phyloP scores from a whole-genome alignment of 2,888 invertebrate genomes.

The Hydropsyche betteni region DNA sequence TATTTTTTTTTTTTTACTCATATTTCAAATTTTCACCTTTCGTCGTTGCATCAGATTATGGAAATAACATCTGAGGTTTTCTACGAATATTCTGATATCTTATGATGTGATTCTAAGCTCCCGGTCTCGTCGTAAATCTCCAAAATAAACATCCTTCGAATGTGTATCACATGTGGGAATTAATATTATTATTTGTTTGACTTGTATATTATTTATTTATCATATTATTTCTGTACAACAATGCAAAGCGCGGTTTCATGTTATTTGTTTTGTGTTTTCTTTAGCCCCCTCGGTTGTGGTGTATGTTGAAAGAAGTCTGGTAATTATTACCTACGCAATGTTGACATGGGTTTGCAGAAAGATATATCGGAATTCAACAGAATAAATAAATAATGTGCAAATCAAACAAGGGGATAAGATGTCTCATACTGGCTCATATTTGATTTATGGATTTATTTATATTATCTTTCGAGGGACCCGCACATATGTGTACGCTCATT shows the following conservation, averaged over 20 bases:
- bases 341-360: conserved; percentile 38
- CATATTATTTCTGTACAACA: no score
- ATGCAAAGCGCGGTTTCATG: no score
- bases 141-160: conserved; percentile 15
- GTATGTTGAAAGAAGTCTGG: conserved; percentile 41
- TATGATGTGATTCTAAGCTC: no score
- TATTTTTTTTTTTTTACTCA: background rate
- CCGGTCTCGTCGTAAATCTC: no score
- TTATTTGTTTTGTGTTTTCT: conserved; percentile 2
- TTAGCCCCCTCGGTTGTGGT: conserved; percentile 10
- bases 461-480: background rate
- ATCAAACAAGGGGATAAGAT: conserved; percentile 11
- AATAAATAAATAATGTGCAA: conserved; percentile 28
- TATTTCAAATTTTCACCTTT: no score
- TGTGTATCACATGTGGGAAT: background rate
- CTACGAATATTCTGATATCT: no score
- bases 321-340: conserved; percentile 42
- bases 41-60: no score
- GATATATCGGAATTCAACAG: conserved; percentile 13
- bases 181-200: no score
- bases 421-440: background rate
- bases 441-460: conserved; percentile 4
- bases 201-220: no score
- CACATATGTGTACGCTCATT: background rate
- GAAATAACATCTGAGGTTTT: background rate